Evolutionary conservation across 1,140 invertebrate species (phyloP).

Genomic region (Leptinotarsa undecemlineata): DNA sequence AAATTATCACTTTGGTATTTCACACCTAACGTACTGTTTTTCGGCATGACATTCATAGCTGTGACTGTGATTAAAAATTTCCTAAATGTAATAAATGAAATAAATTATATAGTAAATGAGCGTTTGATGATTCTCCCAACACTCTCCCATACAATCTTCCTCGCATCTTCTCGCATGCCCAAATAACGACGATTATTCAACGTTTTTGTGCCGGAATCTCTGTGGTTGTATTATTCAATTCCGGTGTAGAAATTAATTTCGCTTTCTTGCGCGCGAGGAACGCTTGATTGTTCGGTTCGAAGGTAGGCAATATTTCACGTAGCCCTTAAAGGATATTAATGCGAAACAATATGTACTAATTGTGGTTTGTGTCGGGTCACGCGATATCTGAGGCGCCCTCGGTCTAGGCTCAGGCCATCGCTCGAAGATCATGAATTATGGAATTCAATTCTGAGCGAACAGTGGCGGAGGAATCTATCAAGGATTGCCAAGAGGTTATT

Average conservation of each 20-base stretch:
- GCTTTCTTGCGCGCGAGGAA: neutral
- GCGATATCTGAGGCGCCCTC: constrained; percentile 9
- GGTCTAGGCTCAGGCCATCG: neutral
- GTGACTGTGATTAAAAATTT: too few species aligned
- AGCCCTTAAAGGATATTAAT: constrained; percentile 14
- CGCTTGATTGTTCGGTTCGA: constrained; percentile 2
- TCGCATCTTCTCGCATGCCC: neutral
- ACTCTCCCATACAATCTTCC: too few species aligned
- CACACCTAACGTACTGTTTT: too few species aligned
- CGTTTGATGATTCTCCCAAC: too few species aligned
- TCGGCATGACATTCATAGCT: too few species aligned
- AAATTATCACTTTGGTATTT: too few species aligned
- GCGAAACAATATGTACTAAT: constrained; percentile 16
- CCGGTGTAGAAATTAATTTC: constrained; percentile 8
- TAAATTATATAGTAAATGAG: too few species aligned
- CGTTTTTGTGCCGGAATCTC: neutral
- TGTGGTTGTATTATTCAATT: neutral
- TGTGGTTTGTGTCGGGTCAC: constrained; percentile 12
- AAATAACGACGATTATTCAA: neutral
- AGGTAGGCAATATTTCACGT: constrained; percentile 16
- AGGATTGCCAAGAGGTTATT: too few species aligned
- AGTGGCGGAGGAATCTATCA: too few species aligned
- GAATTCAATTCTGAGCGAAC: neutral
- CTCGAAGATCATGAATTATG: neutral
- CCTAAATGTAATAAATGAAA: too few species aligned